Percentiles rank a stretch among this genome's conserved stretches.
Conservation (phyloP, 2,888 invertebrate species). For the Andricus curvator region DNA sequence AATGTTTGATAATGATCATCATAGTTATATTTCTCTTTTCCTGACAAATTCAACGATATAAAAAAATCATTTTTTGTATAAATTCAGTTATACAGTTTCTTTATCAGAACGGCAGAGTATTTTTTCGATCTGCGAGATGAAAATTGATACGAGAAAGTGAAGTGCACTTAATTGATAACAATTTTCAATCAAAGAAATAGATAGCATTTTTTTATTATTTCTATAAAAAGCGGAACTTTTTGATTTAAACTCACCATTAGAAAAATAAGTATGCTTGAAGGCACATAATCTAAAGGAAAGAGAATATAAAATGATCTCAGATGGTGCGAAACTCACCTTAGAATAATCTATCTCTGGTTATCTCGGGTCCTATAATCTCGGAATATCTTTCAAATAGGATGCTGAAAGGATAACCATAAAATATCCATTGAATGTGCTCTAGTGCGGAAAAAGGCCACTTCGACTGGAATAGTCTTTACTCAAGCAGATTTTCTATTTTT, state of each 20-base stretch:
- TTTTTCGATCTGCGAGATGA: background rate
- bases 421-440: background rate
- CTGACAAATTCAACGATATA: too few relatives aligned
- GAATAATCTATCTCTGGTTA: background rate
- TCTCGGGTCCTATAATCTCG: background rate
- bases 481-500: background rate
- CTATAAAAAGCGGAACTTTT: background rate
- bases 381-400: slow-evolving; percentile 8
- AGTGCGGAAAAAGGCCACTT: background rate
- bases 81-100: too few relatives aligned
- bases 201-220: background rate
- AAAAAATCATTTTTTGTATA: too few relatives aligned
- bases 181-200: background rate
- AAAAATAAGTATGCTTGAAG: background rate
- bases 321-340: background rate
- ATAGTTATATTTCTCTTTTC: too few relatives aligned
- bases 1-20: too few relatives aligned
- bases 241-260: background rate
- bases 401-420: background rate
- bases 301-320: background rate
- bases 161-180: background rate
- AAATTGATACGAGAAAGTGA: background rate
- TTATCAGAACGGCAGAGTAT: background rate
- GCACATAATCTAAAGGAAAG: background rate
- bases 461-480: background rate